Base-by-base conservation (phyloP, 2,888 invertebrate species). In the Beris morrisii region DNA sequence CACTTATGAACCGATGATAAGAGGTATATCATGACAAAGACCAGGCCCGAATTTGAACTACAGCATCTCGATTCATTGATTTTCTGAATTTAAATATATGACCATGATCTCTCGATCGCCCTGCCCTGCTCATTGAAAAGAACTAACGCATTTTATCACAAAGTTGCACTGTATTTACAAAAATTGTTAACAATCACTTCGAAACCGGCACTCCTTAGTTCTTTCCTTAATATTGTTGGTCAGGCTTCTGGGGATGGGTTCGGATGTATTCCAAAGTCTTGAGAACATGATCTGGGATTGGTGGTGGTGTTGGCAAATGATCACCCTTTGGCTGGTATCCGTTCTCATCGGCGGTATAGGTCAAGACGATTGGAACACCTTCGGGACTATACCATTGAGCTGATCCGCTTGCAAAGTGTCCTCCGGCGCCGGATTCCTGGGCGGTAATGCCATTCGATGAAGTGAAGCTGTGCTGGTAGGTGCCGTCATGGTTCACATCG, bases 371-470 rank as follows among this genome's bases (percentile, higher is more conserved):
- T 28, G 69, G 67, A 13, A 63, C 63, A 0, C 69, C 69, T 63
- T 69, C 69, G 0, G 69, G 69, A 6, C 65, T 54, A 48, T 64
- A 66, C 65, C 65, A 69, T 45, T 67, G 67, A 22, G 67, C 67
- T 28, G 63, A 54, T 15, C 69, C 69, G 64, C 81, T 75, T 11
- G 74, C 84, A 28, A 44, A 52, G 13, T 64, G 64, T 9, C 64
- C 64, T 4, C 64, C 64, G 15, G 32, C 54, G 3, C 64, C 64
- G 30, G 64, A 64, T 45, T 64, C 54, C 44, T 64, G 52, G 30
- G 52, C 43, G 0, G 69, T 4, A 74, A 86, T 86, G 5, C 85
- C 85, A 72, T 86, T 86, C 28, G 75, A 77, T 71, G 86, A 85
- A 69, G 83, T 75, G 72, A 73, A 85, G 0, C 5, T 4, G 73